Base-by-base conservation (phyloP, 2,113 vertebrate genomes). In the Lampris megalopsis region DNA sequence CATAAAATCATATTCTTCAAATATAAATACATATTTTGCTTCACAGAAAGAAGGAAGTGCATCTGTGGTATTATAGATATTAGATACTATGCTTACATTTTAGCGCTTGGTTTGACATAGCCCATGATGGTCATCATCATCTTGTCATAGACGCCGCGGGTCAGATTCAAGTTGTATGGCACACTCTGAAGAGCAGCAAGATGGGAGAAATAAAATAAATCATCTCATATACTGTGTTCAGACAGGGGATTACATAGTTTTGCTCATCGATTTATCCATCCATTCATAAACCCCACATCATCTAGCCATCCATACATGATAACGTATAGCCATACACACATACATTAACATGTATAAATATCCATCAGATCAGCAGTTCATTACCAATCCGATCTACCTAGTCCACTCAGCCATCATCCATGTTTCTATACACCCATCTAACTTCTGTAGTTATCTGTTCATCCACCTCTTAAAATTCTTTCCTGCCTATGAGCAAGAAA, bases 121-220 rank as follows among this genome's bases (percentile, higher is more conserved):
- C 93, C 94, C 65, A 83, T 69, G 73, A 95, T 94, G 42, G 94
- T 95, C 80, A 95, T 89, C 92, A 94, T 91, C 89, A 95, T 92
- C 75, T 94, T 95, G 90, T 95, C 93, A 9, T 94, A 94, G 60
- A 94, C 77, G 0, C 94, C 94, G 45, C 93, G 77, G 36, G 91
- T 82, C 64, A 95, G 88, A 47, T 93, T 93, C 75, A 94, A 65
- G 85, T 92, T 94, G 90, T 92, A 95, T 0, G 94, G 94, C 3
- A 95, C 93, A 5, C 87, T 89, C 94, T 95, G 43, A 40, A 75
- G 4, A 64, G 2, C 42, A 50, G 59, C 40, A 56, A 47, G 74
- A 37, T 4, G 61, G 10, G 48, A 63, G 42, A 66, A 50, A 41
- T 42, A 37, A 52, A 13, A 13, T 52, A 71, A 37, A 71, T 45